These are phyloP conservation scores for Anisognathus igniventris DNA, from an alignment of 2,797 vertebrate species.

Conservation along the genomic window DNA sequence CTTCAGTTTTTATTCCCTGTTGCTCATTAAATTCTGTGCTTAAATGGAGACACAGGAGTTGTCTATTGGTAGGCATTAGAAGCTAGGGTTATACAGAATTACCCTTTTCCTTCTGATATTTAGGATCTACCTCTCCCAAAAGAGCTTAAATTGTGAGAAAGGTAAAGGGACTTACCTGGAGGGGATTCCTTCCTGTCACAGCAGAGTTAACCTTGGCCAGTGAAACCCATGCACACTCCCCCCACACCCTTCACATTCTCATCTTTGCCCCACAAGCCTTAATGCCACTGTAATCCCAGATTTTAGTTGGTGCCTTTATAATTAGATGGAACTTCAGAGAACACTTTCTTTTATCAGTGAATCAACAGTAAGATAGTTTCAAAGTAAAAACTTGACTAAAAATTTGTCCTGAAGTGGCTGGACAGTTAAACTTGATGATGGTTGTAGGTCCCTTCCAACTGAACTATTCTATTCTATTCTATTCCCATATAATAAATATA, in stretches of 20 bases:
- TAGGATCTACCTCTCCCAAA: not conserved
- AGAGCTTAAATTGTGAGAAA: not conserved
- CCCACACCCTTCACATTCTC: not conserved
- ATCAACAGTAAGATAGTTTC: not conserved
- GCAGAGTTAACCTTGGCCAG: not conserved
- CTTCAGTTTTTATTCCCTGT: not conserved
- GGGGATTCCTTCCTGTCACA: not conserved
- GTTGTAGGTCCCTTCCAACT: not conserved
- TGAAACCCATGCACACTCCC: not conserved
- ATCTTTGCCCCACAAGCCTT: not conserved
- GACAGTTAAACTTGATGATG: not conserved
- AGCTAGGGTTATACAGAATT: not conserved
- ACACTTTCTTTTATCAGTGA: not conserved
- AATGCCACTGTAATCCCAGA: not conserved
- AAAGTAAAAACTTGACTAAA: not conserved
- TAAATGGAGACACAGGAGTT: not conserved
- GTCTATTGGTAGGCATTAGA: not conserved
- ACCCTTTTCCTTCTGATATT: not conserved
- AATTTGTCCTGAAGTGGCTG: not conserved
- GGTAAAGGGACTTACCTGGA: not conserved
- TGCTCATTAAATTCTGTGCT: not conserved
- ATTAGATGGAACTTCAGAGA: not conserved
- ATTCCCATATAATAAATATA: not conserved
- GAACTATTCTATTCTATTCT: not conserved
- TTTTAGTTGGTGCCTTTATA: not conserved